phyloP scores from a whole-genome alignment of 1,140 invertebrate genomes.

The Brachionus calyciflorus region DNA sequence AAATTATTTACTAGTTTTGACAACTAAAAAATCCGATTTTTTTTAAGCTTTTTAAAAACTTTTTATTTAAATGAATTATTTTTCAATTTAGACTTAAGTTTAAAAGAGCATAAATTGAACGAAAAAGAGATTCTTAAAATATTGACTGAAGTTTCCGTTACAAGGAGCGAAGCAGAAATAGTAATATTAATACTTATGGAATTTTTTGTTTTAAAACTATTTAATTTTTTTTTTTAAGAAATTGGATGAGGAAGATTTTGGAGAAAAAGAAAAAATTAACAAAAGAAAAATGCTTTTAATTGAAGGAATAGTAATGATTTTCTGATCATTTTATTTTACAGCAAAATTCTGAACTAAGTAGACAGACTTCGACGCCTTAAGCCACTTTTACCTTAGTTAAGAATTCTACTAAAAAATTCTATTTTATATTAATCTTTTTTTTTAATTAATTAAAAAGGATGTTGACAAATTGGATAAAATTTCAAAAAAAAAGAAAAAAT shows the following conservation, averaged over 20 bases:
- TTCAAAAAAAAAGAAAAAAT: too few species aligned
- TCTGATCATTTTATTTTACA: too few species aligned
- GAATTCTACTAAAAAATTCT: too few species aligned
- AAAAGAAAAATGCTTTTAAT: conserved; percentile 46
- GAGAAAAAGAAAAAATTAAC: conserved; percentile 44
- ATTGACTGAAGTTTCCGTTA: conserved; percentile 31
- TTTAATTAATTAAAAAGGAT: too few species aligned
- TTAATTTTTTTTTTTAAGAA: conserved; percentile 18
- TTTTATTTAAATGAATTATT: too few species aligned
- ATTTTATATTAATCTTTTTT: background rate
- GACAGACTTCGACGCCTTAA: too few species aligned
- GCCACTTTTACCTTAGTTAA: too few species aligned
- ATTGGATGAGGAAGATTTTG: conserved; percentile 47
- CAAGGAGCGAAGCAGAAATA: conserved; percentile 41
- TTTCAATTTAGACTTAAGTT: background rate
- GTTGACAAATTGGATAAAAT: too few species aligned
- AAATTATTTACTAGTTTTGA: too few species aligned
- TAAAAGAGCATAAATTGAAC: conserved; percentile 40
- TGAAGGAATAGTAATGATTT: conserved; percentile 25
- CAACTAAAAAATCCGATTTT: too few species aligned
- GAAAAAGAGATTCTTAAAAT: conserved; percentile 47
- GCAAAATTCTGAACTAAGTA: too few species aligned
- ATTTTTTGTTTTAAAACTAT: background rate
- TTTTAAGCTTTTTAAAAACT: too few species aligned
- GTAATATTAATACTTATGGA: background rate